These are phyloP conservation scores for Carapus acus DNA, from an alignment of 2,797 vertebrate species.

Conservation along the genomic window DNA sequence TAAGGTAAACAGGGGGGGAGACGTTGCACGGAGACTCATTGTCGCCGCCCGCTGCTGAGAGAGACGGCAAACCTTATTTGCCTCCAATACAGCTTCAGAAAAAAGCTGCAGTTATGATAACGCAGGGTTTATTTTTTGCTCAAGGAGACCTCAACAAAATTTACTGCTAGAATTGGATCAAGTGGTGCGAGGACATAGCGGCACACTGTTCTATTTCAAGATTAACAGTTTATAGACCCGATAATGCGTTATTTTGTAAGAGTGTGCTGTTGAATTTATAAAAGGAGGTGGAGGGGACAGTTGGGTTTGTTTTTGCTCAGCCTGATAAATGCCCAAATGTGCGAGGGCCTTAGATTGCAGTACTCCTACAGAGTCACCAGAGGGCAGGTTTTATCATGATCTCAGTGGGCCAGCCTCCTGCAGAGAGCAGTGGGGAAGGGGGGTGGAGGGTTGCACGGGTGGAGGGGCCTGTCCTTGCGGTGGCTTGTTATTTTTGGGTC, in stretches of 20 bases:
- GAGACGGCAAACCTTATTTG: background rate
- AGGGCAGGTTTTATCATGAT: slow-evolving; percentile 60
- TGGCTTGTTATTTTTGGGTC: slow-evolving; percentile 60
- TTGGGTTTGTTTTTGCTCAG: slow-evolving; percentile 45
- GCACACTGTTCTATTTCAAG: slow-evolving; percentile 63
- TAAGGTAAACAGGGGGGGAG: slow-evolving; percentile 55
- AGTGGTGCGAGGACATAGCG: slow-evolving; percentile 46
- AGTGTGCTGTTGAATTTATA: slow-evolving; percentile 70
- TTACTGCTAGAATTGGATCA: slow-evolving; percentile 46
- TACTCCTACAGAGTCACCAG: slow-evolving; percentile 56
- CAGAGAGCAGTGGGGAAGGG: too few species aligned
- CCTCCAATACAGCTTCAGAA: slow-evolving; percentile 9
- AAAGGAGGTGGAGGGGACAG: slow-evolving; percentile 56
- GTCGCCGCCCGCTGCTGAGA: too few species aligned
- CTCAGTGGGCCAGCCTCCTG: background rate
- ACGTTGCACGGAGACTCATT: slow-evolving; percentile 7
- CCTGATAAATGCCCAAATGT: slow-evolving; percentile 49
- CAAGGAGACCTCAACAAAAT: slow-evolving; percentile 28
- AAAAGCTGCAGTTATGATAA: slow-evolving; percentile 21
- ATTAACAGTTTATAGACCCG: slow-evolving; percentile 53
- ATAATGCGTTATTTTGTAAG: slow-evolving; percentile 62
- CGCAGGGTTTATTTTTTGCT: slow-evolving; percentile 21
- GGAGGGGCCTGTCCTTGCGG: slow-evolving; percentile 41
- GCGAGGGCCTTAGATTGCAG: slow-evolving; percentile 22
- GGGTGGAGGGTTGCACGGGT: too few species aligned